These are phyloP conservation scores for Manduca sexta DNA, from an alignment of 1,140 invertebrate genomes.

Conservation along the genomic window DNA sequence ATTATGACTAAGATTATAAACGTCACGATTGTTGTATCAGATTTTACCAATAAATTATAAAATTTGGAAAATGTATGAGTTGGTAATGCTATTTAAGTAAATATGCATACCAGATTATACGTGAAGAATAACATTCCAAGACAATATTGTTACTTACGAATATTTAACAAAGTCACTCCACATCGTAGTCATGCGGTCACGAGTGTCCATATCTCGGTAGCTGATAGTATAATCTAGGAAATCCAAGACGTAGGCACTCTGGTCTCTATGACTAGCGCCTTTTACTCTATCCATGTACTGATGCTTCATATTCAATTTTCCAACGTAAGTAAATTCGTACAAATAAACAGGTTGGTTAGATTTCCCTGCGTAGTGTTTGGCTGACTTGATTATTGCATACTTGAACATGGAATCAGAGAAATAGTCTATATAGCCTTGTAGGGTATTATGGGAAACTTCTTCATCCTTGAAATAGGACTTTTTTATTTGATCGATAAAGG, in stretches of 20 bases:
- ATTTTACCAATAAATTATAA: too few relatives aligned
- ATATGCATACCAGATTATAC: too few relatives aligned
- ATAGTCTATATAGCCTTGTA: constrained; percentile 51
- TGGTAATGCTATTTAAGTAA: too few relatives aligned
- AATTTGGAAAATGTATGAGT: too few relatives aligned
- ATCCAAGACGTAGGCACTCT: constrained; percentile 54
- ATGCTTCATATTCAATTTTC: constrained; percentile 49
- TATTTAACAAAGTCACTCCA: constrained; percentile 59
- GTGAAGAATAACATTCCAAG: constrained; percentile 1
- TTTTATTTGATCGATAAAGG: constrained; percentile 35
- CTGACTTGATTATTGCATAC: constrained; percentile 50
- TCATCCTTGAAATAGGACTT: constrained; percentile 51
- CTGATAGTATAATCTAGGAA: constrained; percentile 42
- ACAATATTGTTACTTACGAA: constrained; percentile 34
- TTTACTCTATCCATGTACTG: constrained; percentile 49
- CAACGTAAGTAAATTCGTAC: constrained; percentile 60
- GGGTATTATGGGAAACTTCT: constrained; percentile 28
- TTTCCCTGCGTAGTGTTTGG: constrained; percentile 35
- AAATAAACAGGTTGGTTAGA: constrained; percentile 39
- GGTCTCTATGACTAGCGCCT: constrained; percentile 61
- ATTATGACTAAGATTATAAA: too few relatives aligned
- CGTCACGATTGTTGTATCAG: too few relatives aligned
- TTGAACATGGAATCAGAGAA: constrained; percentile 64
- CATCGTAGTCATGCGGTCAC: constrained; percentile 53
- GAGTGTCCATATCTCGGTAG: constrained; percentile 42